Percentiles rank a stretch among this genome's conserved stretches.
These are phyloP conservation scores for Otus sunia DNA, from an alignment of 2,113 vertebrate genomes.

Conservation along the genomic window DNA sequence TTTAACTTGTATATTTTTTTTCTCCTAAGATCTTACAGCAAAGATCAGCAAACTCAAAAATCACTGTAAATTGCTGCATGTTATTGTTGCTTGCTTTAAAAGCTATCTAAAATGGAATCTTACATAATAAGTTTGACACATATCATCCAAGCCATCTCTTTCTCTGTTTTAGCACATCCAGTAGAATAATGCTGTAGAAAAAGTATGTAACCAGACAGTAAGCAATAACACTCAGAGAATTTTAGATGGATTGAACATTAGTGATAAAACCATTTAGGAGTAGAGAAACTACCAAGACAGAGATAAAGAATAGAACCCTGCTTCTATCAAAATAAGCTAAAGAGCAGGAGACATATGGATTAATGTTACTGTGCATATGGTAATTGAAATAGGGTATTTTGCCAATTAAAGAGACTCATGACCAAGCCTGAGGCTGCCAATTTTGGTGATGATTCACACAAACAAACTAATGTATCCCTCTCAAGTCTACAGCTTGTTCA, in stretches of 20 bases:
- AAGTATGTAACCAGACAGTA: not conserved
- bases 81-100: conserved; percentile 26
- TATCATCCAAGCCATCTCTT: not conserved
- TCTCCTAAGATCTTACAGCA: not conserved
- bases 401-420: not conserved
- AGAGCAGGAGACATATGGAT: not conserved
- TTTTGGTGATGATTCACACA: not conserved
- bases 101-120: conserved; percentile 14
- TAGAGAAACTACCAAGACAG: not conserved
- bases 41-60: conserved; percentile 46
- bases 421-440: not conserved
- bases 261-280: not conserved
- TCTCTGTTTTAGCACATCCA: not conserved
- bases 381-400: not conserved
- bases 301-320: not conserved
- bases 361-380: not conserved
- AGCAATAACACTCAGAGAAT: not conserved
- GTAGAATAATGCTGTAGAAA: not conserved
- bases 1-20: not conserved
- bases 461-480: not conserved
- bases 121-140: not conserved
- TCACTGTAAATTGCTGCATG: conserved; percentile 13
- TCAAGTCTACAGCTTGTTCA: not conserved
- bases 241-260: not conserved
- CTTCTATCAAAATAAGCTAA: not conserved